These are phyloP conservation scores for Melanotaenia nigrans DNA, from an alignment of 2,797 vertebrate genomes.

Conservation along the genomic window DNA sequence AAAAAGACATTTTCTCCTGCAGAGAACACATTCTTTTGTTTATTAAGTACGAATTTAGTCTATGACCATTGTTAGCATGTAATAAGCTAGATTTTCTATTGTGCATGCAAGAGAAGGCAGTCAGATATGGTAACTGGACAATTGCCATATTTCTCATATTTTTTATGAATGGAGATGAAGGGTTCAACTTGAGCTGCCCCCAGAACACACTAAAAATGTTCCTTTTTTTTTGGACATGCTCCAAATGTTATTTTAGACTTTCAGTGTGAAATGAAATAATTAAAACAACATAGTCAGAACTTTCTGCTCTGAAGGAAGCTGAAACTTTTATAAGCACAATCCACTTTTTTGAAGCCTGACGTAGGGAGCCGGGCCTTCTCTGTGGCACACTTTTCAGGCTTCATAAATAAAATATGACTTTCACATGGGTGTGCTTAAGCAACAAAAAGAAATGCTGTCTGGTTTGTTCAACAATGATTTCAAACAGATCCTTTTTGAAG, in stretches of 20 bases:
- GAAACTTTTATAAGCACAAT: conserved; percentile 79
- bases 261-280: conserved; percentile 71
- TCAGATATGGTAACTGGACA: conserved; percentile 20
- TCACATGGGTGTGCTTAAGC: conserved; percentile 77
- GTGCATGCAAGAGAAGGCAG: conserved; percentile 24
- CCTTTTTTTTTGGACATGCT: conserved; percentile 35
- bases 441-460: conserved; percentile 72
- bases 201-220: conserved; percentile 36
- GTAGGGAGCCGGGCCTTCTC: conserved; percentile 65
- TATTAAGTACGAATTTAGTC: conserved; percentile 5
- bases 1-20: conserved; percentile 24
- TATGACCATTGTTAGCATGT: conserved; percentile 1
- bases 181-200: conserved; percentile 28
- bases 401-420: conserved; percentile 76
- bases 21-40: conserved; percentile 10
- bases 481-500: conserved; percentile 50
- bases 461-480: conserved; percentile 68
- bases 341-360: conserved; percentile 66
- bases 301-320: conserved; percentile 63
- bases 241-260: conserved; percentile 55
- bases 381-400: conserved; percentile 74
- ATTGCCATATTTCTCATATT: conserved; percentile 13
- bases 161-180: conserved; percentile 45
- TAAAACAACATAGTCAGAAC: conserved; percentile 64
- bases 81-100: conserved; percentile 26